A percentile compares a stretch with the other conserved stretches of the same genome.
phyloP scores from a whole-genome alignment of 2,888 invertebrate genomes.

The Iphiclides podalirius region DNA sequence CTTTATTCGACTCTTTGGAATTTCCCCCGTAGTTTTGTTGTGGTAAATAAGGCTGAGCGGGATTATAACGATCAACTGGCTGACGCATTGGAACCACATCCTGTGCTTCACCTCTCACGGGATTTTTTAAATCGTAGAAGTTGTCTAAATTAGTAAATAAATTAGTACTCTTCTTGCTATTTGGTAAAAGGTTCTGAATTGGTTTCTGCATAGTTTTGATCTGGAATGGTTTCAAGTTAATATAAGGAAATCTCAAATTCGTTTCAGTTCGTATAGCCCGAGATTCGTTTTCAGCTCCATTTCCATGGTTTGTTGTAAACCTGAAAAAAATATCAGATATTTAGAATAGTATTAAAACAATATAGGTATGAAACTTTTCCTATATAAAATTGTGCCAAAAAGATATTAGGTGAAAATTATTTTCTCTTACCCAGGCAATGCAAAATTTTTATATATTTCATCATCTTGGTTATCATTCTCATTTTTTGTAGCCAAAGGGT shows the following conservation, averaged over 20 bases:
- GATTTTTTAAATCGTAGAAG: constrained; percentile 55
- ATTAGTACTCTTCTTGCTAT: constrained; percentile 54
- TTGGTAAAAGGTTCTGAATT: constrained; percentile 36
- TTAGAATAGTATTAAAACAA: constrained; percentile 4
- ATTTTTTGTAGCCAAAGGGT: constrained; percentile 25
- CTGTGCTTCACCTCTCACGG: constrained; percentile 68
- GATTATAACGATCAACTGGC: constrained; percentile 69
- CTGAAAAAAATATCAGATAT: constrained; percentile 42
- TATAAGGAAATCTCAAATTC: constrained; percentile 65
- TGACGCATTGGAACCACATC: constrained; percentile 46
- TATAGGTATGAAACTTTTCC: no score
- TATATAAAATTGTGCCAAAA: no score
- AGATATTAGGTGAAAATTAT: no score
- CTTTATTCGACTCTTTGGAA: constrained; percentile 51
- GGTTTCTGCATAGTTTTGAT: constrained; percentile 56
- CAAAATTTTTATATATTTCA: constrained; percentile 56
- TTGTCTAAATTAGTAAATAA: constrained; percentile 60
- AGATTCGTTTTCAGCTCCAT: constrained; percentile 70
- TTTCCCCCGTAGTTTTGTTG: constrained; percentile 52
- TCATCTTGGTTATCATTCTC: constrained; percentile 25
- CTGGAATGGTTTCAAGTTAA: constrained; percentile 69
- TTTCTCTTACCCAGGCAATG: constrained; percentile 58
- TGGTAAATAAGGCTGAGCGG: constrained; percentile 73
- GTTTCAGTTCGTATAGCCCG: constrained; percentile 68
- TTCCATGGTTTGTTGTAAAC: constrained; percentile 60